Percentiles rank a stretch among this genome's conserved stretches.
Conservation (phyloP, 2,113 vertebrate genomes). For the Ptychochromis oligacanthus region DNA sequence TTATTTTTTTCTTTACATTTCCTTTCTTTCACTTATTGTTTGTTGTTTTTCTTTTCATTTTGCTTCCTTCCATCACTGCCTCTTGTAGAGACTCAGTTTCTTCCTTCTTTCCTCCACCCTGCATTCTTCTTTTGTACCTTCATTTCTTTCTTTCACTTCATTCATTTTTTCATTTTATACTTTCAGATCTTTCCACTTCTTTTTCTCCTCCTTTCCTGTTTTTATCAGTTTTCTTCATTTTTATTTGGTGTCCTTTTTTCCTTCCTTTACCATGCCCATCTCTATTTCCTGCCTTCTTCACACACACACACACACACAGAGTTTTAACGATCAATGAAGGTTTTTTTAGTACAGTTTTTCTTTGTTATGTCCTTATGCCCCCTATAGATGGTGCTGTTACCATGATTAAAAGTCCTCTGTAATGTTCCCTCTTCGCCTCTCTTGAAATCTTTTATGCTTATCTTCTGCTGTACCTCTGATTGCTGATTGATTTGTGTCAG, state of each 20-base stretch:
- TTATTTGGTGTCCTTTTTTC: neutral
- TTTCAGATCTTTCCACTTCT: neutral
- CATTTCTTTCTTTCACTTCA: neutral
- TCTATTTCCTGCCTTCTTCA: neutral
- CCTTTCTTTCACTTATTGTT: neutral
- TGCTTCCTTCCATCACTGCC: neutral
- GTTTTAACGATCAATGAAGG: constrained; percentile 7
- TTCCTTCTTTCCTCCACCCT: neutral
- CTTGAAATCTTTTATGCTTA: constrained; percentile 35
- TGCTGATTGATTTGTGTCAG: constrained; percentile 18
- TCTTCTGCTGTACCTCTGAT: constrained; percentile 5
- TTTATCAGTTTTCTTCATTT: neutral
- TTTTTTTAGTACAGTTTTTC: neutral
- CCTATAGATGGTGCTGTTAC: constrained; percentile 77
- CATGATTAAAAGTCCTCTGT: constrained; percentile 35
- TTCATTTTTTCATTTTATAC: neutral
- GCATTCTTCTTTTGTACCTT: neutral
- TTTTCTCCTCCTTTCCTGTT: neutral
- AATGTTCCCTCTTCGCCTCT: neutral
- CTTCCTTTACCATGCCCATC: neutral
- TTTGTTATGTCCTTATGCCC: neutral
- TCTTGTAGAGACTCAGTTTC: neutral
- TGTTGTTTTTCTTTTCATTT: neutral
- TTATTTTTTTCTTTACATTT: neutral
- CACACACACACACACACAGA: neutral